Percentiles rank a stretch among this genome's conserved stretches.
phyloP scores from a whole-genome alignment of 2,113 vertebrate species.

The Lucifuga dentata region DNA sequence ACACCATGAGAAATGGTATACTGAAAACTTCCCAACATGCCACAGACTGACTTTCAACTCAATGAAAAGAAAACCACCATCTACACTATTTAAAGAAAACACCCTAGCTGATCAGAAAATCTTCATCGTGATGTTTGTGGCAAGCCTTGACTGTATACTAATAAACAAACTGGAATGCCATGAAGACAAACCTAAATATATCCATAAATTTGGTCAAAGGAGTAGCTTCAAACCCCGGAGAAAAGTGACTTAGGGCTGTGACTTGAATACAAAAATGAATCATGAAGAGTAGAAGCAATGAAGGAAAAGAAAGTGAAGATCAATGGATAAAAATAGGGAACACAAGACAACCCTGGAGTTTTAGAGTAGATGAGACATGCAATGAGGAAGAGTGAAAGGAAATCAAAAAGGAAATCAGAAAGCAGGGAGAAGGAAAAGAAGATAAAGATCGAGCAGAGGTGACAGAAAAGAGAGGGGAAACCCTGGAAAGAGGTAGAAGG shows the following conservation, averaged over 20 bases:
- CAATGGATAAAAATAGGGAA: constrained; percentile 6
- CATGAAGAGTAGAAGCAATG: not conserved
- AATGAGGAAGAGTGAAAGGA: not conserved
- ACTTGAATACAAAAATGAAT: not conserved
- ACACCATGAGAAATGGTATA: not conserved
- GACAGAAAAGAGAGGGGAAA: not conserved
- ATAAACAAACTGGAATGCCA: not conserved
- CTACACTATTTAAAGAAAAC: not conserved
- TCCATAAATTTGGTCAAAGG: no score
- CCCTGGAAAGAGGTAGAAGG: constrained; percentile 3
- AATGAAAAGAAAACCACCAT: not conserved
- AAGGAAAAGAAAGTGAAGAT: not conserved
- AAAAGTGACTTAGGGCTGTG: not conserved
- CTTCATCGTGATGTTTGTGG: not conserved
- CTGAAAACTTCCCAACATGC: constrained; percentile 16
- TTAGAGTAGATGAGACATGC: not conserved
- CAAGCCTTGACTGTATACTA: not conserved
- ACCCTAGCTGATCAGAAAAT: not conserved
- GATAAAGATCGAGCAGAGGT: constrained; percentile 13
- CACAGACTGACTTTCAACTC: constrained; percentile 35
- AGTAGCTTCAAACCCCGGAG: no score
- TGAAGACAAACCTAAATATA: not conserved
- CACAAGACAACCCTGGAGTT: not conserved
- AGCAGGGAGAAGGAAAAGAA: not conserved
- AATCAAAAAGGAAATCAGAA: not conserved